Base-by-base conservation (phyloP, 2,797 vertebrate species). In the Malacoraja senta region DNA sequence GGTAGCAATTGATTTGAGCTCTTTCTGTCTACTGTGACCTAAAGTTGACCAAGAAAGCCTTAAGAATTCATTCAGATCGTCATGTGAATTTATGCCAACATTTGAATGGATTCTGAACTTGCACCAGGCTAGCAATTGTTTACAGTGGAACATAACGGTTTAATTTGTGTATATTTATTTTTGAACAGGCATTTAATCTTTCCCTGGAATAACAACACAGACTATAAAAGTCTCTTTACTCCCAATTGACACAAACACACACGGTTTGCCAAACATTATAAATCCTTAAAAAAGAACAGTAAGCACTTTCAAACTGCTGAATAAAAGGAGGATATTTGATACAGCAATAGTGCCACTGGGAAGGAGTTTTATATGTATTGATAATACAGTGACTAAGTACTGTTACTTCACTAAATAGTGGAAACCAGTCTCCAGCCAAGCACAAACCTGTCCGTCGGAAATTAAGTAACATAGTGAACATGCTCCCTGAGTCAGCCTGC, bases 121-220 rank as follows among this genome's bases (percentile, higher is more conserved):
- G 35, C 71, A 92, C 72, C 71, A 76, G 72, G 68, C 44, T 71
- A 74, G 71, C 71, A 58, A 74, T 53, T 92, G 90, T 92, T 92
- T 92, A 74, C 38, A 76, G 76, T 72, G 68, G 68, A 92, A 74
- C 68, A 53, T n/a, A 76, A 71, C 90, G 24, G 76, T 92, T 92
- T 92, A 76, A 76, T 92, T 92, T 76, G 35, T 76, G 90, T 92
- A 74, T 74, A 92, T 92, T 92, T 92, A 92, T 92, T 92, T 76
- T 71, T 92, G 90, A 91, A 91, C 71, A 74, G 90, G 35, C 90
- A 91, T 91, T 76, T n/a, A 92, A 76, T 92, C 90, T 76, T 92
- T 92, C 90, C 71, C 24, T 92, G 90, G 35, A 92, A 74, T 58
- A 53, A 76, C 61, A 88, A 88, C 84, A 88, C 61, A 88, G 84